phyloP scores from a whole-genome alignment of 2,888 invertebrate species.

The Apotomis capreana region DNA sequence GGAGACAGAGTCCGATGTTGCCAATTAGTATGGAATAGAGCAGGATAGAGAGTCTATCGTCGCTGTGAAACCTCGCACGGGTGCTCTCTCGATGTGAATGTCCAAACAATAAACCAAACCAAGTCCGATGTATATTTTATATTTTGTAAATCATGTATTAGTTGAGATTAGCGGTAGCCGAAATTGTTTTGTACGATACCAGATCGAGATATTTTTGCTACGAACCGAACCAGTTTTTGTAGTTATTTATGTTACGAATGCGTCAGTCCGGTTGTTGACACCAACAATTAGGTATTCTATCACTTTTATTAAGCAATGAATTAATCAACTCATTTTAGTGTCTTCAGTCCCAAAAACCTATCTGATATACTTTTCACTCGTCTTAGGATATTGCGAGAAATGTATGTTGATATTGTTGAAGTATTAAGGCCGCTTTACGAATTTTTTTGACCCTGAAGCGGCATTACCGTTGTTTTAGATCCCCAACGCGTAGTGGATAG shows the following conservation, averaged over 20 bases:
- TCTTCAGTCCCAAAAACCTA: background rate
- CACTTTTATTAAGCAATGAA: background rate
- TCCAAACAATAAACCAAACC: background rate
- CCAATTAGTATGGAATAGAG: conserved; percentile 15
- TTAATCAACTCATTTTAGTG: conserved; percentile 1
- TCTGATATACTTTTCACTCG: background rate
- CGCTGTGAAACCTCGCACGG: conserved; percentile 1
- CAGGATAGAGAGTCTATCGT: background rate
- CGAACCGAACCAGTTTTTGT: conserved; percentile 11
- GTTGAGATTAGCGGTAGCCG: conserved; percentile 5
- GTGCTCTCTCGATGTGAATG: conserved; percentile 25
- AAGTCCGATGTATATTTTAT: conserved; percentile 2
- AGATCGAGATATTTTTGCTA: conserved; percentile 35
- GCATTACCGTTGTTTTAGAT: conserved; percentile 61
- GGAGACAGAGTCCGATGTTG: conserved; percentile 7
- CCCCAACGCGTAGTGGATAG: conserved; percentile 51
- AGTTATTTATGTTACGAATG: background rate
- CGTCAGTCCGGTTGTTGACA: background rate
- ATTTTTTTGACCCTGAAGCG: conserved; percentile 8
- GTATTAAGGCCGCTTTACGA: background rate
- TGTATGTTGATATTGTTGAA: background rate
- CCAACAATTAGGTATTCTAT: background rate
- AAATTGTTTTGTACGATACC: conserved; percentile 11
- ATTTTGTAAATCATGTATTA: conserved; percentile 24
- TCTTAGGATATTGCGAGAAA: background rate